Percentiles rank a stretch among this genome's conserved stretches.
These are phyloP conservation scores for Epirrhoe alternata DNA, from an alignment of 2,888 invertebrate species.

Conservation along the genomic window DNA sequence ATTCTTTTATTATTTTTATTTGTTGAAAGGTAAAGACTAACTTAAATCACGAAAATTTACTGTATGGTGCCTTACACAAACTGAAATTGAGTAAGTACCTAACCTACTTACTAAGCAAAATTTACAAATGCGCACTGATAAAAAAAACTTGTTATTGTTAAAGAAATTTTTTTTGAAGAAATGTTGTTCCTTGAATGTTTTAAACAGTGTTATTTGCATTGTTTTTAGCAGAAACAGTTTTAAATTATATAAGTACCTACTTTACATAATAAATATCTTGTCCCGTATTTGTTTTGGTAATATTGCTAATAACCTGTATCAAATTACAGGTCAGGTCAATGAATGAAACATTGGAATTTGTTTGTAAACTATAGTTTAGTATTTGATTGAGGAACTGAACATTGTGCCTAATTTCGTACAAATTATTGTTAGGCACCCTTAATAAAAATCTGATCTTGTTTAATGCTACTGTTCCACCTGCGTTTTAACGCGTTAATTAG, in stretches of 20 bases:
- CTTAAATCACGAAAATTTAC: not conserved
- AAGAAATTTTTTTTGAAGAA: not conserved
- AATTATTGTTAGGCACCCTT: too few species aligned
- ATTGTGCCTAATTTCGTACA: not conserved
- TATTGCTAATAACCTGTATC: too few species aligned
- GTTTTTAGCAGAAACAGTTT: too few species aligned
- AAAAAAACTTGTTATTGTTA: not conserved
- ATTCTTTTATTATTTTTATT: not conserved
- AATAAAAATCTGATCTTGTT: too few species aligned
- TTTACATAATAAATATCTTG: too few species aligned
- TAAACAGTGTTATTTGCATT: not conserved
- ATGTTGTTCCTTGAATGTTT: not conserved
- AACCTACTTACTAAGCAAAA: not conserved
- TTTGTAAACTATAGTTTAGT: not conserved
- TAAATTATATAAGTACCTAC: too few species aligned
- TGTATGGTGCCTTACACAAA: constrained; percentile 11
- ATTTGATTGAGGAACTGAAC: not conserved
- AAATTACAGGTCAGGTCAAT: too few species aligned
- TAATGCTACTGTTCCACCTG: too few species aligned
- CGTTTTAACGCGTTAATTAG: too few species aligned
- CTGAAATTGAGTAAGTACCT: not conserved
- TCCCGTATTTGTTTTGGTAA: too few species aligned
- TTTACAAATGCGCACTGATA: not conserved
- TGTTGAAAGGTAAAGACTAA: constrained; percentile 3
- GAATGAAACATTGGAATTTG: not conserved